A percentile compares a stretch with the other conserved stretches of the same genome.
Conservation (phyloP, 2,888 invertebrate species). For the Ferrisia virgata region DNA sequence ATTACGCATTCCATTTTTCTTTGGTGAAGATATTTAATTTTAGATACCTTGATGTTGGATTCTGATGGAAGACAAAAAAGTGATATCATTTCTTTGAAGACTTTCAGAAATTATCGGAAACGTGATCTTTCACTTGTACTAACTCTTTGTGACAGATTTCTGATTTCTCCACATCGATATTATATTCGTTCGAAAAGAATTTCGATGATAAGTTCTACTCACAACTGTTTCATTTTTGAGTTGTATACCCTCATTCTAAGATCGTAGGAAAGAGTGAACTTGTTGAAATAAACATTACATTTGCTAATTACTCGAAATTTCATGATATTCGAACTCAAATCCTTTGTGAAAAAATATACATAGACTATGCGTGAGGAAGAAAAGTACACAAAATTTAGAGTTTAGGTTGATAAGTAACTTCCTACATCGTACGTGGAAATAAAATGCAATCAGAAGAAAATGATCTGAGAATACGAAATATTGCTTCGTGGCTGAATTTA, state of each 20-base stretch:
- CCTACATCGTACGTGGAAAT: no score
- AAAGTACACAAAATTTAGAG: no score
- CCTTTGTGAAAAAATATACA: no score
- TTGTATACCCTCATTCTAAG: slow-evolving; percentile 1
- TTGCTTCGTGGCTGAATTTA: no score
- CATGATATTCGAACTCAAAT: slow-evolving; percentile 15
- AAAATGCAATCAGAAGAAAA: no score
- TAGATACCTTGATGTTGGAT: slow-evolving; percentile 21
- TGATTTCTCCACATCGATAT: background rate
- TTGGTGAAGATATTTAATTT: slow-evolving; percentile 1
- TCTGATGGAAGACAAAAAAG: background rate
- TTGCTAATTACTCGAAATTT: no score
- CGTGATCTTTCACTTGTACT: slow-evolving; percentile 21
- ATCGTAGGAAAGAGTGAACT: background rate
- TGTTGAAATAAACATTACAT: background rate
- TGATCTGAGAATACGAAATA: no score
- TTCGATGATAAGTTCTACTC: slow-evolving; percentile 18
- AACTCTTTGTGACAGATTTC: background rate
- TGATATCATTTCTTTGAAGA: background rate
- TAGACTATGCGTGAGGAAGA: no score
- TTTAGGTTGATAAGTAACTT: no score
- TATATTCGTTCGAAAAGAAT: slow-evolving; percentile 23
- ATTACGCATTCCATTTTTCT: background rate
- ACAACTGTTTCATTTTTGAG: background rate
- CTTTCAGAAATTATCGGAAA: slow-evolving; percentile 8